These are phyloP conservation scores for Marasmarcha lunaedactyla DNA, from an alignment of 2,888 invertebrate genomes.

Conservation along the genomic window DNA sequence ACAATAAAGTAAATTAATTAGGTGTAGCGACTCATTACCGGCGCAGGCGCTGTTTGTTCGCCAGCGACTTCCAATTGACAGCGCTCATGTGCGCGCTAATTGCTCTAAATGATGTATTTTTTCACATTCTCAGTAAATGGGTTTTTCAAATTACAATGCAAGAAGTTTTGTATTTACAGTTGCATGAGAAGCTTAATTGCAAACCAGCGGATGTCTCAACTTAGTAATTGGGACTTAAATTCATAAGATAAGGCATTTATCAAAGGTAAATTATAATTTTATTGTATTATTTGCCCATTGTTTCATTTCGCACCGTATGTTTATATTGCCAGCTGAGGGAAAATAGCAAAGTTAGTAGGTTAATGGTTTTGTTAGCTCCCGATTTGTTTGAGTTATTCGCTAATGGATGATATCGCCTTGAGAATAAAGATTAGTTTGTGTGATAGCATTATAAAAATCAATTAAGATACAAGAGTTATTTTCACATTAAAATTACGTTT, in stretches of 20 bases:
- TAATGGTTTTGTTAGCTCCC: too few relatives aligned
- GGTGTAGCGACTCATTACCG: too few relatives aligned
- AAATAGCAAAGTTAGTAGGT: too few relatives aligned
- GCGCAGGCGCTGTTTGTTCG: too few relatives aligned
- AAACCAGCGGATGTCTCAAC: constrained; percentile 46
- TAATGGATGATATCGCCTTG: too few relatives aligned
- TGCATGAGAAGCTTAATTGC: constrained; percentile 62
- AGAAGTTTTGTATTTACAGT: constrained; percentile 59
- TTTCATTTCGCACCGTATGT: background rate
- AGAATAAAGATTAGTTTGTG: too few relatives aligned
- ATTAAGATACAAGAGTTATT: too few relatives aligned
- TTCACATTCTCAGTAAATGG: constrained; percentile 55
- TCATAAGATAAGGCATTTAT: constrained; percentile 43
- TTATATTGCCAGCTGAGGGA: background rate
- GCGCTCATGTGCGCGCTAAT: constrained; percentile 51
- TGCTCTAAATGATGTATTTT: constrained; percentile 57
- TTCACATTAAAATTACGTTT: too few relatives aligned
- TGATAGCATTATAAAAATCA: too few relatives aligned
- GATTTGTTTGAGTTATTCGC: too few relatives aligned
- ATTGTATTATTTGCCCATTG: constrained; percentile 1
- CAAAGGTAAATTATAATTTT: constrained; percentile 22
- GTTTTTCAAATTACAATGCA: constrained; percentile 52
- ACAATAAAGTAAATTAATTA: too few relatives aligned
- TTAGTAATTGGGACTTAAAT: constrained; percentile 57
- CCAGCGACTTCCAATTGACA: too few relatives aligned